These are phyloP conservation scores for mouse (Mus musculus) DNA, from an alignment of 2,113 vertebrate genomes.

Conservation along the genomic window GRCm39 chr4:91272501-91273000, in stretches of 20 bases:
- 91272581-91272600: not conserved
- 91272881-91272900: constrained; percentile 70
- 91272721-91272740: constrained; percentile 74
- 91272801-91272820: constrained; percentile 77
- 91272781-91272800: constrained; percentile 78
- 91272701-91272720: constrained; percentile 73
- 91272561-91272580: constrained; percentile 27
- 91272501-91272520: not conserved
- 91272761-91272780: constrained; percentile 71
- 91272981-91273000: constrained; percentile 49
- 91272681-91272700: constrained; percentile 68
- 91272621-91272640: constrained; percentile 73
- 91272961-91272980: constrained; percentile 46
- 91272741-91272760: constrained; percentile 73
- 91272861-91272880: constrained; percentile 64
- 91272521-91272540: constrained; percentile 46
- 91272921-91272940: constrained; percentile 62
- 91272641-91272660: constrained; percentile 56
- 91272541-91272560: constrained; percentile 54
- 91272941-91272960: constrained; percentile 73
- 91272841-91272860: constrained; percentile 75
- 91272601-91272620: constrained; percentile 66
- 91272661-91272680: constrained; percentile 61
- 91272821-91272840: constrained; percentile 72
- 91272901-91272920: constrained; percentile 63